phyloP scores from a whole-genome alignment of 2,888 invertebrate genomes.

The Dendrolimus houi region DNA sequence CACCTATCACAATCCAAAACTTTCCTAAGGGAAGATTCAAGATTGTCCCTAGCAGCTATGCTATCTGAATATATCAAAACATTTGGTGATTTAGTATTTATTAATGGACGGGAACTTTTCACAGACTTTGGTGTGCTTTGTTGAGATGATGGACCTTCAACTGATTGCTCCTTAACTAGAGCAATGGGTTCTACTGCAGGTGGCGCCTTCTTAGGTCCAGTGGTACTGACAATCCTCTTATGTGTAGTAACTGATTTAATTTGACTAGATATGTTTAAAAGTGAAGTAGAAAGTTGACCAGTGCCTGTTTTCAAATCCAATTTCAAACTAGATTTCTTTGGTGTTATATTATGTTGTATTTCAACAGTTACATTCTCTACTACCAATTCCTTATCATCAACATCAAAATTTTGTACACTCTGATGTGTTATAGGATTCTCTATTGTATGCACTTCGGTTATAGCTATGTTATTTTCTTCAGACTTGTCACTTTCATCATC shows the following conservation, averaged over 20 bases:
- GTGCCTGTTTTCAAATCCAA: constrained; percentile 65
- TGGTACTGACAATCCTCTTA: constrained; percentile 62
- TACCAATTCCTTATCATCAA: constrained; percentile 45
- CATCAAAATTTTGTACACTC: constrained; percentile 8
- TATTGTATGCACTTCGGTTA: constrained; percentile 18
- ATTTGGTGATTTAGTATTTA: constrained; percentile 84
- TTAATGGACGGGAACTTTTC: constrained; percentile 70
- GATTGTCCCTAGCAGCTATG: constrained; percentile 82
- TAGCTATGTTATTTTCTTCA: constrained; percentile 10
- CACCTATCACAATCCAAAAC: constrained; percentile 85
- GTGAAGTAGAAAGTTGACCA: constrained; percentile 56
- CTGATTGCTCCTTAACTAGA: constrained; percentile 42
- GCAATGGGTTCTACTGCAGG: constrained; percentile 38
- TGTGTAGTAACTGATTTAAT: constrained; percentile 69
- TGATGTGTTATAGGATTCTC: constrained; percentile 17
- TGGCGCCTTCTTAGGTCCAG: constrained; percentile 56
- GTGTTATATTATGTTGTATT: constrained; percentile 68
- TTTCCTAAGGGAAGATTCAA: constrained; percentile 80
- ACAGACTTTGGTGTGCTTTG: constrained; percentile 53
- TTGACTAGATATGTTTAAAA: constrained; percentile 69
- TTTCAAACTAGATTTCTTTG: constrained; percentile 65
- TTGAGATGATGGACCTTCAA: constrained; percentile 35
- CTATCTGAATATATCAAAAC: constrained; percentile 90
- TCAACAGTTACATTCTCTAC: constrained; percentile 68
- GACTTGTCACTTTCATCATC: constrained; percentile 39